A percentile compares a stretch with the other conserved stretches of the same genome.
Conservation (phyloP, 2,888 invertebrate species). For the Zele albiditarsus region DNA sequence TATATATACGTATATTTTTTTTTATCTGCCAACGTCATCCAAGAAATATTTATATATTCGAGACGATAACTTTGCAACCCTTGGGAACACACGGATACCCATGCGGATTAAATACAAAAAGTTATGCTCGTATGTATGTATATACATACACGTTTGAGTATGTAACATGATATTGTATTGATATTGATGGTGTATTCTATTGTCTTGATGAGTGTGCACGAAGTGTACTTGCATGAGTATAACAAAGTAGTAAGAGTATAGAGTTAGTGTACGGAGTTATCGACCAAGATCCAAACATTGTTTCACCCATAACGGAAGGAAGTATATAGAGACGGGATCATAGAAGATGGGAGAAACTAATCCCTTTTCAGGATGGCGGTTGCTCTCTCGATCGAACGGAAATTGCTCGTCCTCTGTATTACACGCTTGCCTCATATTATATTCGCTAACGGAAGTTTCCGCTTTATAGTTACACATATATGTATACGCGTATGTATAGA, state of each 20-base stretch:
- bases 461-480: neutral
- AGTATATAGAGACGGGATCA: neutral
- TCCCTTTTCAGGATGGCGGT: neutral
- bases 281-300: neutral
- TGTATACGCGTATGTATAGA: neutral
- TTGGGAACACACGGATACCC: neutral
- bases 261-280: neutral
- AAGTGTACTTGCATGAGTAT: neutral
- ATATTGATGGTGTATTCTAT: neutral
- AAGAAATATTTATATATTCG: slow-evolving; percentile 1
- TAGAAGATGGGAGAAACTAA: slow-evolving; percentile 2
- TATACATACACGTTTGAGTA: neutral
- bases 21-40: neutral
- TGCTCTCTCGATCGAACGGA: slow-evolving; percentile 40
- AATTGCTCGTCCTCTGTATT: slow-evolving; percentile 46
- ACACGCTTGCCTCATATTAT: slow-evolving; percentile 49
- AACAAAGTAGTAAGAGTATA: neutral
- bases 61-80: neutral
- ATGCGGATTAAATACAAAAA: neutral
- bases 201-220: neutral
- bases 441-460: slow-evolving; percentile 48
- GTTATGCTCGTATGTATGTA: neutral
- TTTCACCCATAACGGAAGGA: slow-evolving; percentile 3
- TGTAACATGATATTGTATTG: neutral
- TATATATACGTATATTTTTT: neutral